Percentiles rank a stretch among this genome's conserved stretches.
These are phyloP conservation scores for Caenorhabditis afra DNA, from an alignment of 2,888 invertebrate genomes.

Conservation along the genomic window DNA sequence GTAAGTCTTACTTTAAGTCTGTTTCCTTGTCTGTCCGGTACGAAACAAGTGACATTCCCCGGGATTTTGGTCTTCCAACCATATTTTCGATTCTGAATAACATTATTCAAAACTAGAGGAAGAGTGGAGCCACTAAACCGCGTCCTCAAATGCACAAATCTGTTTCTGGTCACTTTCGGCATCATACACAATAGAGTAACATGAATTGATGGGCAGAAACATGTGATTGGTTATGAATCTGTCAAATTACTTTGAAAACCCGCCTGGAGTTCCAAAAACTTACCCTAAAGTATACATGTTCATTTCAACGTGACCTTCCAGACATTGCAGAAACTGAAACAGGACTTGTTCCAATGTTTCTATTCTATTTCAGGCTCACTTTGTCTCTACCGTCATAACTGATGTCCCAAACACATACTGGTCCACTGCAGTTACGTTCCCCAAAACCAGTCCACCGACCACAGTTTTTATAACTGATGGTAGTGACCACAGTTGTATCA, in stretches of 20 bases:
- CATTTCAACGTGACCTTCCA: not conserved
- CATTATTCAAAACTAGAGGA: too few species aligned
- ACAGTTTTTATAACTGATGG: conserved; percentile 1
- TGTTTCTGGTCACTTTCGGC: not conserved
- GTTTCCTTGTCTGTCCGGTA: not conserved
- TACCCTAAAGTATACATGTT: conserved; percentile 30
- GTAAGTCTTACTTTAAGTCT: conserved; percentile 9
- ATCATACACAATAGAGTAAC: not conserved
- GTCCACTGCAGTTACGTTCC: too few species aligned
- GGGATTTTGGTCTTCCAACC: conserved; percentile 16
- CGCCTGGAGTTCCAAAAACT: not conserved
- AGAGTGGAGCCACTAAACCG: too few species aligned
- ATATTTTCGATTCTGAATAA: conserved; percentile 26
- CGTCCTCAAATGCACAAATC: conserved; percentile 13
- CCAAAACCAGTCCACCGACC: too few species aligned
- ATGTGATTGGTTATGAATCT: not conserved
- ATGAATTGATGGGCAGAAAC: conserved; percentile 25
- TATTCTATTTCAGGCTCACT: too few species aligned
- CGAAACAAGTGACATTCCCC: conserved; percentile 25
- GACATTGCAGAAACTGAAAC: conserved; percentile 6
- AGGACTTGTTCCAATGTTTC: not conserved
- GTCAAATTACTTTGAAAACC: not conserved
- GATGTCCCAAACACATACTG: too few species aligned
- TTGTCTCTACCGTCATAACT: too few species aligned
- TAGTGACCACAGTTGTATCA: not conserved